Base-by-base conservation (phyloP, 2,797 vertebrate genomes). In the Malacoctenus gilli region DNA sequence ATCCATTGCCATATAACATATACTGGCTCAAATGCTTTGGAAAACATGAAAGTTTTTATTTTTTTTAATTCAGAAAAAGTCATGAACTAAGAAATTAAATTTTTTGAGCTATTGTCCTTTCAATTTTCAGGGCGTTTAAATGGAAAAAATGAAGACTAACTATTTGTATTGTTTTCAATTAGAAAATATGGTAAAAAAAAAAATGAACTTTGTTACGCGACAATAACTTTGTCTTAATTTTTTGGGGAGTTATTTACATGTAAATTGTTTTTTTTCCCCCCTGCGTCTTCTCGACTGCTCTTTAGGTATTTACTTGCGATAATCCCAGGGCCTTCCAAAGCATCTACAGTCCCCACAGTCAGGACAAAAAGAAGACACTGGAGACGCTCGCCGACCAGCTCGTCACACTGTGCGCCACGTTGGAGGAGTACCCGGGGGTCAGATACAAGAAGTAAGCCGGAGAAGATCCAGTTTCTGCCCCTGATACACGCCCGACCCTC, bases 391-490 rank as follows among this genome's bases (percentile, higher is more conserved):
- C 96, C 16, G 91, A 96, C 31, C 95, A 97, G 79, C 94, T 99
- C 6, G 95, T 97, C 59, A 95, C 95, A 0, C 89, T 99, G 2
- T 99, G 96, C 62, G 95, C 96, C 54, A 95, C 94, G 0, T 72
- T 99, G 77, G 94, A 97, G 9, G 96, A 98, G 80, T 94, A 97
- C 71, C 97, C 97, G 6, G 96, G 96, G 20, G 90, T 99, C 60
- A 78, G 95, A 79, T 99, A 94, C 61, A 96, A 91, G 85, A 95
- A 91, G 95, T 98, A 84, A 86, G 88, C 11, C 30, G 16, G n/a
- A 55, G 36, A 57, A 56, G 34, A 61, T 56, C 41, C 10, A 4
- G 42, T 68, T 60, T 66, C 60, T 75, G 23, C n/a, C 12, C 23
- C 69, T 56, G 43, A 18, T 38, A n/a, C 20, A 59, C 51, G 50